Evolutionary conservation across 2,113 vertebrate species (phyloP), one percentile per base, ranked within the genome.

Genomic region (Apteryx mantelli): DNA sequence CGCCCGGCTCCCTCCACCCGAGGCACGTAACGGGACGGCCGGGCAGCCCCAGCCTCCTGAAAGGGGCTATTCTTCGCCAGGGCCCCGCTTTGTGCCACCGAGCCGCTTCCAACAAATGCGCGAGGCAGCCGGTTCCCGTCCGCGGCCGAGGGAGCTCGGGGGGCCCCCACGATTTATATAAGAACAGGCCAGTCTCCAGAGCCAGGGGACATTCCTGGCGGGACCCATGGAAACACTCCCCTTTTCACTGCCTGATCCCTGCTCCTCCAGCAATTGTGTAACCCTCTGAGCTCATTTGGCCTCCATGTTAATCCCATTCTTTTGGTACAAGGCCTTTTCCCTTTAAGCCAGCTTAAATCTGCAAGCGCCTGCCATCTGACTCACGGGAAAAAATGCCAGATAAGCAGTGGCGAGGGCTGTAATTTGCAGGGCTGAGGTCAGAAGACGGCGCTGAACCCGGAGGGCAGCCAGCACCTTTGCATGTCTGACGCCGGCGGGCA

Each of bases 281-380:
- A 92, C 42, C 38, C 19, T 6, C 50, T 87, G 70, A 91, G 91
- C 66, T 95, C 86, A 93, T 91, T 71, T 55, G 52, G 19, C 28
- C 76, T 46, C 28, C 8, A 56, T 80, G 92, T 95, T 96, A 86
- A 82, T 96, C 87, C 85, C 73, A 64, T 92, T 95, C 89, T 95
- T 91, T 88, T 76, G n/a, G 89, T 46, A 74, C 69, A 90, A 82
- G 77, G 94, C 86, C 68, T 86, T 96, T 74, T 92, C 82, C 50
- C 81, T 81, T 64, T 52, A 96, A 97, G 96, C 95, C 93, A 96
- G 97, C 73, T 94, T 92, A 95, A 96, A 92, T 95, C 89, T 95
- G 94, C 89, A 95, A 77, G 86, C 85, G 70, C 66, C 28, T 82
- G 76, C 44, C 48, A 70, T 61, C 88, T 95, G 95, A 97, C 95